phyloP scores from a whole-genome alignment of 1,140 invertebrate species.

The Phymastichus coffea region DNA sequence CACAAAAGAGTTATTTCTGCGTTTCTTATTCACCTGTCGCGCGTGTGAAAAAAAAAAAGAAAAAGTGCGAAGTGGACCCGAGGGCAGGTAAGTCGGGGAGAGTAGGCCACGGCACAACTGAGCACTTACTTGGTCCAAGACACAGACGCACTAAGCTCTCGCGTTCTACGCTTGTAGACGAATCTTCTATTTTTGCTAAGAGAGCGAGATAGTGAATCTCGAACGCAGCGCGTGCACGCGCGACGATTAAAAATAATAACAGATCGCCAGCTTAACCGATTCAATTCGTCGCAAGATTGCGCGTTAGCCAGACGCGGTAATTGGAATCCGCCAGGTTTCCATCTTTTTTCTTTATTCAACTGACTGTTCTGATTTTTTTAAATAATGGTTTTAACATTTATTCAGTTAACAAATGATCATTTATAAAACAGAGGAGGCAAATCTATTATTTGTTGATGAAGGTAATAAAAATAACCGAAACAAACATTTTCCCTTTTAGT shows the following conservation, averaged over 20 bases:
- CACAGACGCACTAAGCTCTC: too few species aligned
- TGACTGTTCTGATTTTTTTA: too few species aligned
- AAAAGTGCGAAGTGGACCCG: background rate
- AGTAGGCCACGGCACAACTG: background rate
- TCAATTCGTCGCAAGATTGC: background rate
- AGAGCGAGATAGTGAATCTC: background rate
- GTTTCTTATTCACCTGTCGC: slow-evolving; percentile 11
- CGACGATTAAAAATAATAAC: slow-evolving; percentile 20
- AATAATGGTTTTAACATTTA: too few species aligned
- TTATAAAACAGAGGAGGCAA: too few species aligned
- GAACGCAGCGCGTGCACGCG: background rate
- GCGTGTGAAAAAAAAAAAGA: background rate
- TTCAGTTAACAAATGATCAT: too few species aligned
- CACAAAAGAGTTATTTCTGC: background rate
- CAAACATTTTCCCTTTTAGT: too few species aligned
- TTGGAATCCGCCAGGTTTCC: too few species aligned
- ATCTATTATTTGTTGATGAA: too few species aligned
- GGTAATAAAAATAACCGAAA: too few species aligned
- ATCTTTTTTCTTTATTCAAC: too few species aligned
- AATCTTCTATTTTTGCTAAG: slow-evolving; percentile 26
- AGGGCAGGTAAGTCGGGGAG: background rate
- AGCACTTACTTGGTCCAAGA: background rate
- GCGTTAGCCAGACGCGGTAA: too few species aligned
- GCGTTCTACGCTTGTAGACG: too few species aligned
- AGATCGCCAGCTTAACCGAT: background rate